These are phyloP conservation scores for Diabrotica balteata DNA, from an alignment of 2,888 invertebrate genomes.

Conservation along the genomic window DNA sequence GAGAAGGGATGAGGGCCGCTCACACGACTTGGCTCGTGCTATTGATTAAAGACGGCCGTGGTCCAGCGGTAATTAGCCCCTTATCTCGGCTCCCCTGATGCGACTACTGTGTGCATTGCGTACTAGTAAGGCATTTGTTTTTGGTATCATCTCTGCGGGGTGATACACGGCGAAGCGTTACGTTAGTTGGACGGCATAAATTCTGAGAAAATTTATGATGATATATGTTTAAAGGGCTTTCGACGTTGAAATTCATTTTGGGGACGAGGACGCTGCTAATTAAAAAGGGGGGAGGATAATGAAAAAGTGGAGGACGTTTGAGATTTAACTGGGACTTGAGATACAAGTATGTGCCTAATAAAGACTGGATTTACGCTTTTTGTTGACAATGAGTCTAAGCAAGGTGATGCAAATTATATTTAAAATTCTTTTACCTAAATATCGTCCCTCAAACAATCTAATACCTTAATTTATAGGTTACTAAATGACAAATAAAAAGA, in stretches of 20 bases:
- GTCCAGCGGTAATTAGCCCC: slow-evolving; percentile 61
- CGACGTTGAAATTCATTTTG: background rate
- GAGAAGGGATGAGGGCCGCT: slow-evolving; percentile 41
- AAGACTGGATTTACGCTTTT: no score
- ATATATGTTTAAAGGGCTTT: slow-evolving; percentile 10
- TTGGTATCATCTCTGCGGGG: slow-evolving; percentile 32
- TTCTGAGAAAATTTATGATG: slow-evolving; percentile 19
- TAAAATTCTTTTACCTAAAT: no score
- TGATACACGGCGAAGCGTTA: slow-evolving; percentile 24
- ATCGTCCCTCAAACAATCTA: no score
- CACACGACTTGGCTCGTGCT: slow-evolving; percentile 57
- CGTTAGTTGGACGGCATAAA: slow-evolving; percentile 14
- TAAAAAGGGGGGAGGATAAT: background rate
- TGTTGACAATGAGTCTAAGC: background rate
- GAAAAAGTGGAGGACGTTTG: background rate
- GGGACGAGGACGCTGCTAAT: background rate
- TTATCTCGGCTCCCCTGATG: slow-evolving; percentile 54
- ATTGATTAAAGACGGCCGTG: slow-evolving; percentile 62
- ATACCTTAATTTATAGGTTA: no score
- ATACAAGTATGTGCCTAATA: no score
- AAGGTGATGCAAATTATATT: no score
- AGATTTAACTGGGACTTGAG: background rate
- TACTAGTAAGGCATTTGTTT: slow-evolving; percentile 37
- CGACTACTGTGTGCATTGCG: slow-evolving; percentile 37
- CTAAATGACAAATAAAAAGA: no score